A percentile compares a stretch with the other conserved stretches of the same genome.
Conservation (phyloP, 2,888 invertebrate genomes). For the Nysson spinosus region DNA sequence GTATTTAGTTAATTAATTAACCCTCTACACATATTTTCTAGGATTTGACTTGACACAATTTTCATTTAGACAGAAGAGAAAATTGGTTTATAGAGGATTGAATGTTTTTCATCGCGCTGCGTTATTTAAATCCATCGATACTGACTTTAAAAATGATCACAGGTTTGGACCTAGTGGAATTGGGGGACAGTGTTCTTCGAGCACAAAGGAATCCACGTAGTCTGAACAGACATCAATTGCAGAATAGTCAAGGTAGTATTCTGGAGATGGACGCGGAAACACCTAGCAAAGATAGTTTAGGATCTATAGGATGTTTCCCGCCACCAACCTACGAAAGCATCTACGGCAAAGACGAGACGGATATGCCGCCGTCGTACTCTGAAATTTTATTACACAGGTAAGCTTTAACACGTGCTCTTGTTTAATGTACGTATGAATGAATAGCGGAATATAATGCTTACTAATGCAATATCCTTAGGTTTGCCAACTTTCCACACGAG, state of each 20-base stretch:
- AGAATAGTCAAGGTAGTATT: constrained; percentile 74
- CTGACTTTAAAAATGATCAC: too few relatives aligned
- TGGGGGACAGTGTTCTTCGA: constrained; percentile 79
- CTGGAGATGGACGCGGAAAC: constrained; percentile 78
- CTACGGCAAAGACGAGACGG: constrained; percentile 76
- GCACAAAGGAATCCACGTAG: constrained; percentile 74
- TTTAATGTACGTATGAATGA: too few relatives aligned
- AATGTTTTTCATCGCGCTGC: too few relatives aligned
- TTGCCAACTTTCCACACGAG: constrained; percentile 71
- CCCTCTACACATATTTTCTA: too few relatives aligned
- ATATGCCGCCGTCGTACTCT: constrained; percentile 73
- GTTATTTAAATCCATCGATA: too few relatives aligned
- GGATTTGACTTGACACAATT: not conserved
- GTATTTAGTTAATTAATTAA: too few relatives aligned
- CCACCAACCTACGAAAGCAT: constrained; percentile 80
- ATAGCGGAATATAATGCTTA: too few relatives aligned
- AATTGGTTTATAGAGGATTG: too few relatives aligned
- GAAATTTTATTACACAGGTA: constrained; percentile 73
- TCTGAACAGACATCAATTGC: constrained; percentile 74
- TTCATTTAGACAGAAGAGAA: too few relatives aligned
- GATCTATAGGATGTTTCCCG: constrained; percentile 78
- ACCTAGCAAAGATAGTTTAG: constrained; percentile 79
- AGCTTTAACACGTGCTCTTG: too few relatives aligned
- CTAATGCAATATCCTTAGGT: constrained; percentile 61
- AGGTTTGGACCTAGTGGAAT: constrained; percentile 79